Percentiles rank a stretch among this genome's conserved stretches.
These are phyloP conservation scores for Boloria selene DNA, from an alignment of 2,888 invertebrate species.

Conservation along the genomic window DNA sequence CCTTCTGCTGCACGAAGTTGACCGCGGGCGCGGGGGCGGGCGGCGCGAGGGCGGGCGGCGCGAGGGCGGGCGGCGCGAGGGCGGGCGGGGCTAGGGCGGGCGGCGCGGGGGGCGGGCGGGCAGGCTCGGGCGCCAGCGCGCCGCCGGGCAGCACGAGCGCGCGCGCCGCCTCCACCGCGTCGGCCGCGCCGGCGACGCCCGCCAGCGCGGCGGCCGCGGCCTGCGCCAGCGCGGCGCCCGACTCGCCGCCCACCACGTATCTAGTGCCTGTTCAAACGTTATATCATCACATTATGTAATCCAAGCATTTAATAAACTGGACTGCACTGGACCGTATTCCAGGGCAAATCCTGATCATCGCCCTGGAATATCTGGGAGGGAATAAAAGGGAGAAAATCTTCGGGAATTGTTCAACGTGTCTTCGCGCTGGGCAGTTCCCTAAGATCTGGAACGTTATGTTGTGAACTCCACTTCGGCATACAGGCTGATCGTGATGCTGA, in stretches of 20 bases:
- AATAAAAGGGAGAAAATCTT: too few species aligned
- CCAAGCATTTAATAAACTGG: too few species aligned
- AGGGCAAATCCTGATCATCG: too few species aligned
- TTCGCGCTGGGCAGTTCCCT: too few species aligned
- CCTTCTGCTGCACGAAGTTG: constrained; percentile 85
- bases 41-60: constrained; percentile 69
- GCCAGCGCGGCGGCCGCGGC: constrained; percentile 49
- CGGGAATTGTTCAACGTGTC: too few species aligned
- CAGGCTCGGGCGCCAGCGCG: constrained; percentile 43
- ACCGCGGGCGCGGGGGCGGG: constrained; percentile 72
- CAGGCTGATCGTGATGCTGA: too few species aligned
- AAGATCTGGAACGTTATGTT: too few species aligned
- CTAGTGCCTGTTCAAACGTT: constrained; percentile 54
- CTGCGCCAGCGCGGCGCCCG: constrained; percentile 56
- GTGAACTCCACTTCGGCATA: too few species aligned
- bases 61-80: constrained; percentile 65
- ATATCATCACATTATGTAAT: too few species aligned
- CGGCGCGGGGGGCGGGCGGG: constrained; percentile 36
- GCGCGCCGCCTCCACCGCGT: constrained; percentile 52
- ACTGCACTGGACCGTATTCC: too few species aligned
- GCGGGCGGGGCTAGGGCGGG: neutral
- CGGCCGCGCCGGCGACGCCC: constrained; percentile 43
- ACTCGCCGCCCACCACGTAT: constrained; percentile 68
- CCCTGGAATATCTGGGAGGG: too few species aligned
- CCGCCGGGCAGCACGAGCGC: constrained; percentile 44